Conservation (phyloP, 2,888 invertebrate species). For the Coenonympha arcania region DNA sequence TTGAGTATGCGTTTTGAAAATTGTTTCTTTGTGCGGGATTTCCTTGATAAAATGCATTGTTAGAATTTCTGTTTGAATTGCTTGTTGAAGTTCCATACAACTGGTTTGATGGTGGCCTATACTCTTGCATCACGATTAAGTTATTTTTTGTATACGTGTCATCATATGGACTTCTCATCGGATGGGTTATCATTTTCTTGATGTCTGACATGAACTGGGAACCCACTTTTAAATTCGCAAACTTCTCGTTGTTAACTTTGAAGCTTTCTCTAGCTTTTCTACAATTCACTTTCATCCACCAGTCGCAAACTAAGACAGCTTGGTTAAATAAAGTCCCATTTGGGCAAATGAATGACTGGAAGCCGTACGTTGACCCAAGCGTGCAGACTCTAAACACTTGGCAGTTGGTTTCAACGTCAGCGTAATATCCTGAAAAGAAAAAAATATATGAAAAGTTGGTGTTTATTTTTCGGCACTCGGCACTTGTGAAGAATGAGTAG, state of each 20-base stretch:
- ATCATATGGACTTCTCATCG: constrained; percentile 62
- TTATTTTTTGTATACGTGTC: constrained; percentile 50
- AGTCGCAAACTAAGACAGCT: constrained; percentile 77
- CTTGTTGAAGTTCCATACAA: constrained; percentile 49
- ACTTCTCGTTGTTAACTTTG: constrained; percentile 59
- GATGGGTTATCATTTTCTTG: constrained; percentile 73
- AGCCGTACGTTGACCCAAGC: constrained; percentile 67
- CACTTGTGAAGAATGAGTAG: not conserved
- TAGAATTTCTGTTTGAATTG: constrained; percentile 46
- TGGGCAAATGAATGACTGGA: constrained; percentile 78
- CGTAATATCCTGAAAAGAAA: constrained; percentile 73
- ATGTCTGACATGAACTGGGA: constrained; percentile 74
- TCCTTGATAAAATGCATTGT: constrained; percentile 50
- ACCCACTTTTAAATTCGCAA: constrained; percentile 63
- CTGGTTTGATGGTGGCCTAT: constrained; percentile 60
- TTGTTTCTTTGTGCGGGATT: constrained; percentile 46
- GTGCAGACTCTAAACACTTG: constrained; percentile 80
- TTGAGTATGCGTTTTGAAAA: constrained; percentile 36
- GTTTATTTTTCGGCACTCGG: not conserved
- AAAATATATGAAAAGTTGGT: not conserved
- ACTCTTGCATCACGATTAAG: constrained; percentile 61
- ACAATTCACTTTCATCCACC: constrained; percentile 81
- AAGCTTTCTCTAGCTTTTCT: constrained; percentile 55
- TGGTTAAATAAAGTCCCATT: constrained; percentile 80
- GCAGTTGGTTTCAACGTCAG: constrained; percentile 77